Base-by-base conservation (phyloP, 64 coral and sea anemone genomes). In the Dendrophyllia cribrosa region DNA sequence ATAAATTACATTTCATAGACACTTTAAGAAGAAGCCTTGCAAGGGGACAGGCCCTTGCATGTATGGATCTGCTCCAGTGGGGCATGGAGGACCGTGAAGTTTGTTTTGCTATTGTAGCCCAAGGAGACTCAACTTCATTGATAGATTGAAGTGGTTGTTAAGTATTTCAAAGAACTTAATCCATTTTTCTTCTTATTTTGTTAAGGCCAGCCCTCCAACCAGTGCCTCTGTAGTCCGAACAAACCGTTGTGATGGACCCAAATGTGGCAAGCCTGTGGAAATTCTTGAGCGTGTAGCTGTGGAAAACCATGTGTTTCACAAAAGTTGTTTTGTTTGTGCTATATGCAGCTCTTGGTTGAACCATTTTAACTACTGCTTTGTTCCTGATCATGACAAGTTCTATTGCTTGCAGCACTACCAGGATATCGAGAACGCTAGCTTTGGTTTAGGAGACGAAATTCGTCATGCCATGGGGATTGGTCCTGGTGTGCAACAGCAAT, bases 311-410 rank as follows among this genome's bases (percentile, higher is more conserved):
- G 85, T 98, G 13, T 98, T 95, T 52, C 96, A 98, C 86, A 91
- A 85, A 72, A 95, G 68, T 65, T 98, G 96, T 72, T 98, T 98
- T 92, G 76, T 98, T 59, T 98, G 96, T 75, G 96, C 96, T 7
- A 98, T 98, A 50, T 98, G 96, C 48, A 92, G 26, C 52, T 89
- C 79, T 0, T 98, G 96, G 96, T 75, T 98, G 17, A 98, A 98
- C 70, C 89, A 98, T 47, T 98, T 98, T 56, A 98, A 98, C 93
- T 98, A 98, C 61, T 98, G 96, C 93, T 98, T 92, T 75, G 89
- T 98, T 69, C 96, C 96, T 78, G 96, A 98, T 49, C 96, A 98
- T 50, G 96, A 98, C 76, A 98, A 98, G 85, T 98, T 98, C 51
- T 98, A 98, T 15, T 98, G 96, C 72, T 64, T 84, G 8, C 96